Percentiles rank a stretch among this genome's conserved stretches.
Conservation (phyloP, 2,113 vertebrate species). For the Perognathus longimembris region DNA sequence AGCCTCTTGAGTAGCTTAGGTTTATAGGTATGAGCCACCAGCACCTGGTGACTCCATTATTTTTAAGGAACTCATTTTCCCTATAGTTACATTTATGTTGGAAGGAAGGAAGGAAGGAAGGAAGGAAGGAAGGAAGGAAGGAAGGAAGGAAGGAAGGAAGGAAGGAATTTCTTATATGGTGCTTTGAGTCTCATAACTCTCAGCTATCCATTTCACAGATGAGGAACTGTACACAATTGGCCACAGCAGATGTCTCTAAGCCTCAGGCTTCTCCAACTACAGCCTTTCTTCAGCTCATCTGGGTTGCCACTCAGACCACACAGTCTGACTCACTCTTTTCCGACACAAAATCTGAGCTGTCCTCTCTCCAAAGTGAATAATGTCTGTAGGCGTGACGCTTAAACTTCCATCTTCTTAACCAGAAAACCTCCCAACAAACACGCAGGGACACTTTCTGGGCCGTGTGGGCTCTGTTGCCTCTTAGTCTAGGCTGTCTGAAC, state of each 20-base stretch:
- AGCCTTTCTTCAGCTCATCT: neutral
- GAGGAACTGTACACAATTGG: neutral
- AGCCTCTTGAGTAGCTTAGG: no score
- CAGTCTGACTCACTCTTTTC: slow-evolving; percentile 44
- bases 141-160: no score
- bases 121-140: no score
- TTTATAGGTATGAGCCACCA: no score
- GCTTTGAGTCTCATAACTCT: neutral
- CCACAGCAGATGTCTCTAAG: neutral
- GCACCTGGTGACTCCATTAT: neutral
- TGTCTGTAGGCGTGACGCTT: neutral
- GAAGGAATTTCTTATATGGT: neutral
- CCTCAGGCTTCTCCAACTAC: neutral
- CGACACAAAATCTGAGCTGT: slow-evolving; percentile 41
- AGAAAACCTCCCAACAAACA: neutral
- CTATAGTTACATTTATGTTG: no score
- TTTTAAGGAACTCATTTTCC: neutral
- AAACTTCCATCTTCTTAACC: neutral
- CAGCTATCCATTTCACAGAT: neutral
- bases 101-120: no score
- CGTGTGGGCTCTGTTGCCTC: neutral
- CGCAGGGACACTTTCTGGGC: neutral
- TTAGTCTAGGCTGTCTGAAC: neutral
- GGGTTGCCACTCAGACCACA: neutral
- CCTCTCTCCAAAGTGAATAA: slow-evolving; percentile 45